Evolutionary conservation across 1,140 invertebrate species (phyloP).

Genomic region (Trissolcus basalis): DNA sequence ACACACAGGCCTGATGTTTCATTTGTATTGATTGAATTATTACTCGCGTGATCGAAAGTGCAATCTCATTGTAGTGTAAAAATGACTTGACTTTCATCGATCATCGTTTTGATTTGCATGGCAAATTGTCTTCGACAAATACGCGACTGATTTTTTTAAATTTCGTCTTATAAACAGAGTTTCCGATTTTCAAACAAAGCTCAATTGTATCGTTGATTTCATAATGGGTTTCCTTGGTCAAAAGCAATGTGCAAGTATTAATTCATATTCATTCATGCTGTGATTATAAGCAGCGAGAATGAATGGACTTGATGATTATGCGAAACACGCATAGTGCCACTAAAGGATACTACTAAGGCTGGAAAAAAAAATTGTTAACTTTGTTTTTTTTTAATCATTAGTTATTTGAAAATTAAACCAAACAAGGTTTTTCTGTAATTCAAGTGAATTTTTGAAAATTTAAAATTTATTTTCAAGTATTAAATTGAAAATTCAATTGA

Average conservation of each 20-base stretch:
- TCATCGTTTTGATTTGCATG: no score
- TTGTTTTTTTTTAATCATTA: background rate
- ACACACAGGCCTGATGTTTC: no score
- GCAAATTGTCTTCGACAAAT: no score
- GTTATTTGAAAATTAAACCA: no score
- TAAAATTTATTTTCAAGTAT: no score
- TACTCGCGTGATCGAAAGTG: constrained; percentile 20
- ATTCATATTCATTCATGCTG: constrained; percentile 18
- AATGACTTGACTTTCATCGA: background rate
- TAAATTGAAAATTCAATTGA: no score
- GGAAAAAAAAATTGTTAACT: background rate
- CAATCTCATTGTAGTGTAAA: background rate
- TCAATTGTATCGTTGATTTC: background rate
- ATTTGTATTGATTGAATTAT: constrained; percentile 8
- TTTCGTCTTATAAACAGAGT: background rate
- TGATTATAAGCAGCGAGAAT: constrained; percentile 9
- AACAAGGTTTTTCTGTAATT: no score
- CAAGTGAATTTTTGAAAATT: no score
- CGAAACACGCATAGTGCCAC: constrained; percentile 2
- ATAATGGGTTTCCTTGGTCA: background rate
- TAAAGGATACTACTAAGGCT: constrained; percentile 2
- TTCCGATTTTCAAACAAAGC: background rate
- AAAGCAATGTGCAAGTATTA: constrained; percentile 8
- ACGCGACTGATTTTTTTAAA: no score
- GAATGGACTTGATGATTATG: background rate